Conservation (phyloP, 2,888 invertebrate genomes). For the Andricus quercusramuli region DNA sequence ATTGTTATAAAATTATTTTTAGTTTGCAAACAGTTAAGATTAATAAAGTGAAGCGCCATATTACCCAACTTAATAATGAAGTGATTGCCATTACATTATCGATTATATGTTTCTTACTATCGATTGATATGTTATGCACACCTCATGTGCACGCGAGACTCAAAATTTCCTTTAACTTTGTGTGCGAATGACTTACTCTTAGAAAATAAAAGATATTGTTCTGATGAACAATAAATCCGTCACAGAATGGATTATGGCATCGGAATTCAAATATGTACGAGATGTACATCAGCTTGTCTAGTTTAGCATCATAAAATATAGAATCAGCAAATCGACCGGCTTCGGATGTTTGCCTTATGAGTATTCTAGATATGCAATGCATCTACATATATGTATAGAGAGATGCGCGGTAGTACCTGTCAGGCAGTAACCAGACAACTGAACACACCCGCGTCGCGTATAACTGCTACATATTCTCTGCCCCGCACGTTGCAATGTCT, state of each 20-base stretch:
- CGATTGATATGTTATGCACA: too few species aligned
- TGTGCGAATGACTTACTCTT: background rate
- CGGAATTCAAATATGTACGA: background rate
- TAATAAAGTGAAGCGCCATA: too few species aligned
- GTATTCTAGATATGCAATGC: constrained; percentile 35
- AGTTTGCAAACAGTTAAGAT: too few species aligned
- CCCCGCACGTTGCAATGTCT: background rate
- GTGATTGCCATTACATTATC: too few species aligned
- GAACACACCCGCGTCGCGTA: constrained; percentile 20
- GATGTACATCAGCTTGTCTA: constrained; percentile 20
- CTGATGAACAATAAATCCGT: constrained; percentile 14
- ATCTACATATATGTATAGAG: constrained; percentile 9
- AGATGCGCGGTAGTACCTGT: constrained; percentile 11
- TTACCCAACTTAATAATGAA: too few species aligned
- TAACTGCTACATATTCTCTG: constrained; percentile 34
- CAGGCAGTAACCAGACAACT: constrained; percentile 31
- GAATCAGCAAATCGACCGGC: constrained; percentile 17
- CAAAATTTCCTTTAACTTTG: background rate
- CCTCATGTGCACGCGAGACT: background rate
- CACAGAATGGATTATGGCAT: constrained; percentile 9
- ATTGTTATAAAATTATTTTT: too few species aligned
- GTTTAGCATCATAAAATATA: constrained; percentile 21
- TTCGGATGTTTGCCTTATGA: constrained; percentile 35
- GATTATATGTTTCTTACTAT: too few species aligned
- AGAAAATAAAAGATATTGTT: background rate